phyloP scores from a whole-genome alignment of 2,888 invertebrate genomes.

The Cheilosia pagana region DNA sequence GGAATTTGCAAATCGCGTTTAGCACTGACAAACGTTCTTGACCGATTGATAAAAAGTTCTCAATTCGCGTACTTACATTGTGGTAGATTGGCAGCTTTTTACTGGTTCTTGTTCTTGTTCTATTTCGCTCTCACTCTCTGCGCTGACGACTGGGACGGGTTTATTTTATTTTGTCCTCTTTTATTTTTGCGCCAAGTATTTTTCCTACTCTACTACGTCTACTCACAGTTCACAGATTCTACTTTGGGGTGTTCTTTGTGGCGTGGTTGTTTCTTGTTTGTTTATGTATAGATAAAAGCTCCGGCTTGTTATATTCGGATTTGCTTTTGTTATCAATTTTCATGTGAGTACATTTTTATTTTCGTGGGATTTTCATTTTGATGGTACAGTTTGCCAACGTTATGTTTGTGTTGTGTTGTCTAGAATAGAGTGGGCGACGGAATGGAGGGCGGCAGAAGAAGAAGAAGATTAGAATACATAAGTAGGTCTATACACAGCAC shows the following conservation, averaged over 20 bases:
- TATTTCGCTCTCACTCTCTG: conserved; percentile 77
- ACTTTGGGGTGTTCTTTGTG: conserved; percentile 35
- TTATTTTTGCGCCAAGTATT: conserved; percentile 8
- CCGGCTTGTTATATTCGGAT: conserved; percentile 20
- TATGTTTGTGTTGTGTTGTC: conserved; percentile 31
- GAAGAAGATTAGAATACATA: conserved; percentile 26
- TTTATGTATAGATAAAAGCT: conserved; percentile 42
- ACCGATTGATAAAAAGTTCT: conserved; percentile 83
- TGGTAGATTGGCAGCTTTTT: conserved; percentile 76
- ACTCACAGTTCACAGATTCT: too few relatives aligned
- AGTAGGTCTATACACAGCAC: neutral
- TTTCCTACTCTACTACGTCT: conserved; percentile 9
- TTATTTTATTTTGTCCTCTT: conserved; percentile 13
- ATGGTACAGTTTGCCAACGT: conserved; percentile 64
- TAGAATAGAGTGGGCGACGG: conserved; percentile 10
- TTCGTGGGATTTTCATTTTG: conserved; percentile 48
- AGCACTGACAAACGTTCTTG: conserved; percentile 82
- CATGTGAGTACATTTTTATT: conserved; percentile 19
- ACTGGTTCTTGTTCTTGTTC: conserved; percentile 76
- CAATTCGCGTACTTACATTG: conserved; percentile 76
- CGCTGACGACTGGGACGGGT: neutral
- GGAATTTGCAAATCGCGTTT: conserved; percentile 76
- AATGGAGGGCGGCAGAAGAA: conserved; percentile 5
- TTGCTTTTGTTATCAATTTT: conserved; percentile 62
- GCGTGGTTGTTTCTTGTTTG: conserved; percentile 9